These are phyloP conservation scores for Pelmatolapia mariae DNA, from an alignment of 2,113 vertebrate genomes.

Conservation along the genomic window DNA sequence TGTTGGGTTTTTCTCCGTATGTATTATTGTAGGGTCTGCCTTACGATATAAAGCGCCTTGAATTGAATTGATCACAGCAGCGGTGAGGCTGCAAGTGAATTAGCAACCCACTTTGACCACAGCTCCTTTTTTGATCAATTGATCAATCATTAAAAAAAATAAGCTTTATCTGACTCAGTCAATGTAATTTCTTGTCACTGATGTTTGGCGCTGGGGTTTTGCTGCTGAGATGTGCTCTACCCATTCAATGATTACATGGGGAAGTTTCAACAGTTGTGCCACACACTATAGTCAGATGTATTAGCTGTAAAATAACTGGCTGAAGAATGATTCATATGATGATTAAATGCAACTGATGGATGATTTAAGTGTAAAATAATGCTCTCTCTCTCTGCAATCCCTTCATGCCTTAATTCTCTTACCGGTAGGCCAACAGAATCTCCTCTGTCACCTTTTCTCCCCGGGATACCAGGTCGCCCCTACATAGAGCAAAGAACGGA, in stretches of 20 bases:
- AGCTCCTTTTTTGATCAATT: neutral
- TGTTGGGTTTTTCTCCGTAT: neutral
- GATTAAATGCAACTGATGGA: neutral
- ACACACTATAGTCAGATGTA: neutral
- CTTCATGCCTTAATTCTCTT: conserved; percentile 39
- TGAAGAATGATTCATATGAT: neutral
- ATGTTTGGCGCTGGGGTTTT: neutral
- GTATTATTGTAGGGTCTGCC: too few species aligned
- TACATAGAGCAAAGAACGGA: conserved; percentile 31
- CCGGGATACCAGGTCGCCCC: conserved; percentile 85
- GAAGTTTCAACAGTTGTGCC: neutral
- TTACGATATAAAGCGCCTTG: too few species aligned
- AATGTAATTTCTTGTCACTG: neutral
- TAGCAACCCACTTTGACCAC: neutral
- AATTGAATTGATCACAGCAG: neutral
- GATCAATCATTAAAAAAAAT: too few species aligned
- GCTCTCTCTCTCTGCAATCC: neutral
- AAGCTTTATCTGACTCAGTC: neutral
- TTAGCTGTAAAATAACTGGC: neutral
- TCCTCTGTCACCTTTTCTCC: conserved; percentile 83
- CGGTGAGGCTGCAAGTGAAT: neutral
- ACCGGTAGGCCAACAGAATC: conserved; percentile 72
- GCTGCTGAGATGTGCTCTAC: neutral
- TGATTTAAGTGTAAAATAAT: neutral
- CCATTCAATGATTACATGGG: neutral